phyloP scores from a whole-genome alignment of 2,888 invertebrate genomes.

The Steinernema hermaphroditum region DNA sequence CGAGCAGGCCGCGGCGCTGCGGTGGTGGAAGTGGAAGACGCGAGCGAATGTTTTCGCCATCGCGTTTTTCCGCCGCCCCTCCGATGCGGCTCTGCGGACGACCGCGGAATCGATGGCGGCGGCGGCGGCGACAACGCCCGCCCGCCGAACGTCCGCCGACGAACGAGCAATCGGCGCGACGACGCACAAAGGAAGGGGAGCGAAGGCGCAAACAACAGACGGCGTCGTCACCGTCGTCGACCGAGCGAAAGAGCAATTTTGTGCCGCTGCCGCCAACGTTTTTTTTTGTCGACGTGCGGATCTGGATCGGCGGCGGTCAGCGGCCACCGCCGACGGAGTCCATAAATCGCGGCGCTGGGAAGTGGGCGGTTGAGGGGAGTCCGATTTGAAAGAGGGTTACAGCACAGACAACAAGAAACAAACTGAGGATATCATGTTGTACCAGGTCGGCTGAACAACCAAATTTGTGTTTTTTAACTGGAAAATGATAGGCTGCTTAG shows the following conservation, averaged over 20 bases:
- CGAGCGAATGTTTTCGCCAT: conserved; percentile 23
- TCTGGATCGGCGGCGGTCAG: background rate
- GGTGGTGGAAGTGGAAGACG: background rate
- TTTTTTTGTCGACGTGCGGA: background rate
- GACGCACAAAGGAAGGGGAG: conserved; percentile 23
- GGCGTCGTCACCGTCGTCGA: background rate
- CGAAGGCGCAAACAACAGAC: conserved; percentile 28
- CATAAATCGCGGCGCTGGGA: too few relatives aligned
- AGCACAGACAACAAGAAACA: too few relatives aligned
- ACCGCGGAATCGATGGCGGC: conserved; percentile 13
- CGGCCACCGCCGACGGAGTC: too few relatives aligned
- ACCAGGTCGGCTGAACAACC: too few relatives aligned
- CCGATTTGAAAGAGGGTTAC: too few relatives aligned
- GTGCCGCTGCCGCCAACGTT: conserved; percentile 26
- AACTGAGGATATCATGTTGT: too few relatives aligned
- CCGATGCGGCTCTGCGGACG: background rate
- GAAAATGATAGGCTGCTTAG: too few relatives aligned
- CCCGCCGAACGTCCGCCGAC: background rate
- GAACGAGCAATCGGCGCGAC: background rate
- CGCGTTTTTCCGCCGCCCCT: conserved; percentile 27
- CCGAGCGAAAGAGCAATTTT: background rate
- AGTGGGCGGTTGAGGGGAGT: too few relatives aligned
- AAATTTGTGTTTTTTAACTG: too few relatives aligned
- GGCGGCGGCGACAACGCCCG: conserved; percentile 7
- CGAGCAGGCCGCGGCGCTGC: background rate